phyloP scores from a whole-genome alignment of 2,888 invertebrate genomes.

The Nemotelus nigrinus region DNA sequence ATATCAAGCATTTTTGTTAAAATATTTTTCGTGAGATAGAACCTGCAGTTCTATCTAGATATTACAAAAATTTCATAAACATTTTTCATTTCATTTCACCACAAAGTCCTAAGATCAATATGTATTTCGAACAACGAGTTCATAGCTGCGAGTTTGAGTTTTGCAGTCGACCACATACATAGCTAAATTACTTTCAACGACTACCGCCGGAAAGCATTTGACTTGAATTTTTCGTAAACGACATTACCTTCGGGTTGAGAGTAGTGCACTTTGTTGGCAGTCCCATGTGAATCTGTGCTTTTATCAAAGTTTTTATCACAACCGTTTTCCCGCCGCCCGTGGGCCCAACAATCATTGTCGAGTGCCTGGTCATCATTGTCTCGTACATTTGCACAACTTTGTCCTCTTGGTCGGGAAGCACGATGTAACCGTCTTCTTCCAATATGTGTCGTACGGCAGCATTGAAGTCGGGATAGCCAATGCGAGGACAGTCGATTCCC shows the following conservation, averaged over 20 bases:
- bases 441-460: slow-evolving; percentile 78
- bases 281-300: slow-evolving; percentile 80
- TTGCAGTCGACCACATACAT: background rate
- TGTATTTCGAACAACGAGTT: no score
- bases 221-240: background rate
- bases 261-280: slow-evolving; percentile 81
- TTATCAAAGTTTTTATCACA: slow-evolving; percentile 80
- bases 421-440: slow-evolving; percentile 73
- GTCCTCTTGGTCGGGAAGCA: slow-evolving; percentile 78
- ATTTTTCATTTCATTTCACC: no score
- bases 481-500: slow-evolving; percentile 87
- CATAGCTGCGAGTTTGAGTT: no score
- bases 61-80: no score
- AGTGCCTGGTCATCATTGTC: slow-evolving; percentile 94
- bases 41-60: no score
- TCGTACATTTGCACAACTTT: slow-evolving; percentile 92
- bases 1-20: no score
- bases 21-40: no score
- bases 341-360: slow-evolving; percentile 91
- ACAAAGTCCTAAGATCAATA: no score
- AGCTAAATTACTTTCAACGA: background rate
- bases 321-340: slow-evolving; percentile 94
- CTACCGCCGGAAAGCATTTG: background rate
- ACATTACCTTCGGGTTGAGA: slow-evolving; percentile 80
- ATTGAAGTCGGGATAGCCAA: slow-evolving; percentile 88